Conservation (phyloP, 2,113 vertebrate species). For the Dissostichus mawsoni region DNA sequence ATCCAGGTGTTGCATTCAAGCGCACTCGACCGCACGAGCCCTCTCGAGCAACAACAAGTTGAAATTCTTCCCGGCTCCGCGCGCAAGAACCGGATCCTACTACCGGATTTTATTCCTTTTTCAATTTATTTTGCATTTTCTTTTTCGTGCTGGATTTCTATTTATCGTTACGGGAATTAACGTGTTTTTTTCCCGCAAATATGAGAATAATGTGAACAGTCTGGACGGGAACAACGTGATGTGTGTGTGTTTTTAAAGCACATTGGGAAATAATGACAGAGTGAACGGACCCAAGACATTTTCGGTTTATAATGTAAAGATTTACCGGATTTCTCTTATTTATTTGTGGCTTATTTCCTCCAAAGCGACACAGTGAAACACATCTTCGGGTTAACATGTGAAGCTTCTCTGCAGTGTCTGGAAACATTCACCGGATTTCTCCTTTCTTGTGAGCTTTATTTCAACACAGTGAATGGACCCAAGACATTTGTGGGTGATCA, state of each 20-base stretch:
- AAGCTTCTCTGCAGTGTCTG: too few relatives aligned
- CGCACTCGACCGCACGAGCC: conserved; percentile 2
- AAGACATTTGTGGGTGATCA: too few relatives aligned
- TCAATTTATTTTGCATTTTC: neutral
- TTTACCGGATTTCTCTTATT: too few relatives aligned
- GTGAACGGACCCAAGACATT: conserved; percentile 27
- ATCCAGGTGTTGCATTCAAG: conserved; percentile 65
- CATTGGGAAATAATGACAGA: neutral
- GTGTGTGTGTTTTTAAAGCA: neutral
- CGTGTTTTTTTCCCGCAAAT: neutral
- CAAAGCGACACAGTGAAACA: conserved; percentile 1
- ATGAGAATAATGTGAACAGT: too few relatives aligned
- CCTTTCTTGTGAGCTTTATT: too few relatives aligned
- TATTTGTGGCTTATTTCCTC: too few relatives aligned
- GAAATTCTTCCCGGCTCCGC: neutral
- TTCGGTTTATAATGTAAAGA: too few relatives aligned
- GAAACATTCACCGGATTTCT: too few relatives aligned
- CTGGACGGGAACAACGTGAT: neutral
- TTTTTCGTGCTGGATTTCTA: neutral
- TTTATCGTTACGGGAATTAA: neutral
- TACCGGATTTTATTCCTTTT: neutral
- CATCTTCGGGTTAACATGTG: neutral
- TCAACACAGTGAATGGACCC: too few relatives aligned
- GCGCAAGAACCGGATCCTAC: neutral
- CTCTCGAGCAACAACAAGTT: conserved; percentile 52